Evolutionary conservation across 1,140 invertebrate genomes (phyloP).

Genomic region (Drosophila sproati): DNA sequence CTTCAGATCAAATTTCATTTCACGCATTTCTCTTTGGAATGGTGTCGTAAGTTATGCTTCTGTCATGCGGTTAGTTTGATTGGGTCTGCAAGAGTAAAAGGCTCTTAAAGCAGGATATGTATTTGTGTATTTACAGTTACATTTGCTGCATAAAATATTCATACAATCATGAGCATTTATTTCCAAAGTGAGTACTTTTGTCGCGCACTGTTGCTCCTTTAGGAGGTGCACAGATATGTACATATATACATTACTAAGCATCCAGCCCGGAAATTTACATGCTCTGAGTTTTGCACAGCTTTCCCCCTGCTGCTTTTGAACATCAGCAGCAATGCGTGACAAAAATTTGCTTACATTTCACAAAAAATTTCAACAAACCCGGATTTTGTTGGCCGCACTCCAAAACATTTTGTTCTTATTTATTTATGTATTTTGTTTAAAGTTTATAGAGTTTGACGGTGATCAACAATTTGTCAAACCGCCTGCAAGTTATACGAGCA

Average conservation of each 20-base stretch:
- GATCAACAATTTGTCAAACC: constrained; percentile 42
- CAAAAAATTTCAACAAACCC: constrained; percentile 59
- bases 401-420: constrained; percentile 15
- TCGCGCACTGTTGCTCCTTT: constrained; percentile 46
- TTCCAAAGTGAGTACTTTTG: constrained; percentile 57
- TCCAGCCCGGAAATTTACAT: constrained; percentile 58
- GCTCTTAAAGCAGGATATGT: constrained; percentile 1
- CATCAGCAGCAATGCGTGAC: constrained; percentile 5
- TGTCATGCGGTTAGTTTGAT: constrained; percentile 17
- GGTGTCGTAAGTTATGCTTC: background rate
- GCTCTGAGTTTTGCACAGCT: constrained; percentile 33
- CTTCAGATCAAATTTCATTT: background rate
- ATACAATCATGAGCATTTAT: constrained; percentile 73
- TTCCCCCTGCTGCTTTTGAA: constrained; percentile 4
- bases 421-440: constrained; percentile 39
- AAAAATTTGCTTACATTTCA: constrained; percentile 72
- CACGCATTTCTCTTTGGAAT: background rate
- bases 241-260: constrained; percentile 26
- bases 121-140: constrained; percentile 66
- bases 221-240: constrained; percentile 3
- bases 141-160: constrained; percentile 79
- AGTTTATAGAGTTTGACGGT: constrained; percentile 62
- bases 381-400: constrained; percentile 2
- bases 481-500: constrained; percentile 2
- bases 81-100: constrained; percentile 9